These are phyloP conservation scores for Pararge aegeria DNA, from an alignment of 1,140 invertebrate genomes.

Conservation along the genomic window DNA sequence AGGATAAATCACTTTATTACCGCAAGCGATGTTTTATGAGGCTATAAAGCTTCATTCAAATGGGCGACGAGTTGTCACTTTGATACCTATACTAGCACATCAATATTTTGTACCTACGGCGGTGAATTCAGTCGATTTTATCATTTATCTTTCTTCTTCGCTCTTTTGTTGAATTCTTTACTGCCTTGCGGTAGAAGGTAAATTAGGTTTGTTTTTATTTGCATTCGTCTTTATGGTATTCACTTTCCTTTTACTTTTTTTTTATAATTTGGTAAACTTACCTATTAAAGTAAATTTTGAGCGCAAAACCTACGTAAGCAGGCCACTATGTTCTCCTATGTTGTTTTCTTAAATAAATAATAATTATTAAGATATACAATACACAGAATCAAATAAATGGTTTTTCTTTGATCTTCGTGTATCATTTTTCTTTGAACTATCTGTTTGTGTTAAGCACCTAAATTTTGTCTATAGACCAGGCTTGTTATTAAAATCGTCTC, in stretches of 20 bases:
- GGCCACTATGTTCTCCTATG: too few species aligned
- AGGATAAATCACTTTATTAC: constrained; percentile 73
- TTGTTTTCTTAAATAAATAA: too few species aligned
- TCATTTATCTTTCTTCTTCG: constrained; percentile 3
- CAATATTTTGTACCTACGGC: constrained; percentile 17
- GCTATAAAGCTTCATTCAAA: constrained; percentile 60
- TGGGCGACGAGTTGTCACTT: constrained; percentile 49
- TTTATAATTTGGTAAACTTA: not conserved
- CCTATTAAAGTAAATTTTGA: too few species aligned
- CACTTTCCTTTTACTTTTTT: not conserved
- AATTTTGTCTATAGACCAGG: not conserved
- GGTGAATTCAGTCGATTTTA: constrained; percentile 7
- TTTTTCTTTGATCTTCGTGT: too few species aligned
- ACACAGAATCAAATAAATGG: too few species aligned
- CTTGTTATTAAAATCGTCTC: not conserved
- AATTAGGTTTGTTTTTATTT: not conserved
- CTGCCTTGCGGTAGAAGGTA: not conserved
- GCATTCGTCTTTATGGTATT: not conserved
- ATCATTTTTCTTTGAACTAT: too few species aligned
- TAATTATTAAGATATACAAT: too few species aligned
- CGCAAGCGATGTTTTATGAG: constrained; percentile 64
- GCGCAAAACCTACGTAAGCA: too few species aligned
- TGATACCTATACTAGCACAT: constrained; percentile 15
- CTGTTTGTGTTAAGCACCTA: too few species aligned
- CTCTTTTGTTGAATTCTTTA: constrained; percentile 9